Base-by-base conservation (phyloP, 2,888 invertebrate species). In the Leuctra nigra region DNA sequence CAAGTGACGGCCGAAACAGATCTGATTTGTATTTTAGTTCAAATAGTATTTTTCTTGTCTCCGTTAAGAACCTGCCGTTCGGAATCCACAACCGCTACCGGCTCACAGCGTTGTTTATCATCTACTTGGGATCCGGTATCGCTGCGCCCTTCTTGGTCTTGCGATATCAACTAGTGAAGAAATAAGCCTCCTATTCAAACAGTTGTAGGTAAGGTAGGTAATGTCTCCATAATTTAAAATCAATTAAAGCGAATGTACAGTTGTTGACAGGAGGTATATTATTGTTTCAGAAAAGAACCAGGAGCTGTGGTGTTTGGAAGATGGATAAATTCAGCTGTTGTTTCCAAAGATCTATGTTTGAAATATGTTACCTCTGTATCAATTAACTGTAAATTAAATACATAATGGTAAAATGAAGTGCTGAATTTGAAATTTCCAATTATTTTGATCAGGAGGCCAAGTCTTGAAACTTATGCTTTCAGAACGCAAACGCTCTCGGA, bases 31-130 rank as follows among this genome's bases (percentile, higher is more conserved):
- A 18, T 18, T 39, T 16, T n/a, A 4, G n/a, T n/a, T n/a, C n/a
- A n/a, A n/a, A n/a, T n/a, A n/a, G n/a, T n/a, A 16, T 13, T 18
- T 33, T 11, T 57, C 7, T 11, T 4, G n/a, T 60, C 36, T 53
- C 4, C 39, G 82, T 82, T 14, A 78, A 92, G 91, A 91, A 90
- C 70, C 73, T 92, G 64, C 92, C 92, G 0, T 90, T 92, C 67
- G 73, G 74, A 66, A 79, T 90, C 63, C 65, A 70, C 61, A 92
- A 91, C 75, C 80, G 84, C 54, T 86, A 82, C 75, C 84, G 81
- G 71, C 68, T 91, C 65, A 87, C 89, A 0, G 78, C 78, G 0
- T 66, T 76, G 60, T 89, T 90, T 74, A 80, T 83, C 59, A 64
- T 83, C n/a, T 92, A 81, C 76, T 82, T 86, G 63, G 88, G 88